A percentile compares a stretch with the other conserved stretches of the same genome.
Conservation (phyloP, 2,113 vertebrate genomes). For the Arenaria interpres region DNA sequence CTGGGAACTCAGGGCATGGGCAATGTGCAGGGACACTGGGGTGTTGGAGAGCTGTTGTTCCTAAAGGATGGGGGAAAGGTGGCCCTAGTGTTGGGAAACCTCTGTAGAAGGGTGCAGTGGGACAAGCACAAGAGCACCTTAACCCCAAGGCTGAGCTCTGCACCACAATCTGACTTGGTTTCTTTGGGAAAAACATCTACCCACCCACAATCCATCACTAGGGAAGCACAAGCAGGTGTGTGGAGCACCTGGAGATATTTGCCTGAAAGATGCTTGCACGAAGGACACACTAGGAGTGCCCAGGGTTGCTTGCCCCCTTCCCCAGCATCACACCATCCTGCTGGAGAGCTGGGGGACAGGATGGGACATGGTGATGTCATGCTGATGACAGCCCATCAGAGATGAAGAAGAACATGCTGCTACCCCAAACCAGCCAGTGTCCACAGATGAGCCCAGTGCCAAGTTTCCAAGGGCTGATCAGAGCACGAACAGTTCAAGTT, state of each 20-base stretch:
- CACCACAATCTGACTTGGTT: not conserved
- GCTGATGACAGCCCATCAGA: not conserved
- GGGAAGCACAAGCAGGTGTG: not conserved
- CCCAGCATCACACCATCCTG: not conserved
- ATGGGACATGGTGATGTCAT: not conserved
- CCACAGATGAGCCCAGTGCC: not conserved
- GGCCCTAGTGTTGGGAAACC: not conserved
- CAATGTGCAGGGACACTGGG: not conserved
- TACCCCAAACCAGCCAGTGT: not conserved
- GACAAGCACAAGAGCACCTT: not conserved
- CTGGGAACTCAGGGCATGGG: not conserved
- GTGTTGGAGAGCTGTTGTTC: not conserved
- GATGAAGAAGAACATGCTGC: constrained; percentile 6
- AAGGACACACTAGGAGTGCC: not conserved
- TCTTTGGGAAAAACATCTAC: not conserved
- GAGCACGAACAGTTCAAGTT: not conserved
- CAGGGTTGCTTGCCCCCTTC: not conserved
- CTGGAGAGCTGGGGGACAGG: not conserved
- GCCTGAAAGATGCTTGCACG: not conserved
- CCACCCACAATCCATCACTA: not conserved
- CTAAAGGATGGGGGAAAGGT: not conserved
- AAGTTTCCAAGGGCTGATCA: not conserved
- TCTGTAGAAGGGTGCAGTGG: not conserved
- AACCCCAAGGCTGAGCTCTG: not conserved
- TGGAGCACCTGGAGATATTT: not conserved